Base-by-base conservation (phyloP, 2,888 invertebrate species). In the Cistogaster globosa region DNA sequence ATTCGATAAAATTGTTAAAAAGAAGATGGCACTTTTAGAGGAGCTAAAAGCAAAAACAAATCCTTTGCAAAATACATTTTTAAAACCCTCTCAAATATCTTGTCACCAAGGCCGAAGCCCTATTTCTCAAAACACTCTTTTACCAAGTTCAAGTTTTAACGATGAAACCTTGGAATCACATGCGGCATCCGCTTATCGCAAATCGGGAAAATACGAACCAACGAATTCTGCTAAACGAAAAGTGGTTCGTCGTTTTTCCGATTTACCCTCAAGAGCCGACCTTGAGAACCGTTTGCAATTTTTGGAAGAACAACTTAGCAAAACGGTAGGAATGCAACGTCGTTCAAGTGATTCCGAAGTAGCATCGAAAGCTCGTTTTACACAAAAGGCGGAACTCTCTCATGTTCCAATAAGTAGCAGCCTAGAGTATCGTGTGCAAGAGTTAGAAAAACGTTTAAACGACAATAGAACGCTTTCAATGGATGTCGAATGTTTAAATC, bases 271-370 rank as follows among this genome's bases (percentile, higher is more conserved):
- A 87, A 89, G 91, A 88, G 88, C 91, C 75, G 91, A 91, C 90
- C 90, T 91, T 89, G 91, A 91, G 88, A 91, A 91, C 88, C 91
- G 91, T 83, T 87, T 91, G 87, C 88, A 90, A 86, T 91, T 90
- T 88, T 88, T 91, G 86, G 91, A 91, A 87, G 90, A 89, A 88
- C 89, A 91, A 89, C 87, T 91, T 82, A 90, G 88, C 86, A 89
- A 89, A 88, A 91, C 89, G 89, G 88, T 90, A 87, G 88, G 89
- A 89, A 91, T 90, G 91, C 91, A 90, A 91, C 91, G 91, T 90
- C 89, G 91, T 90, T 90, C 91, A 91, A 91, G 91, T 91, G 91
- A 91, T 91, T 91, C 91, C 91, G 91, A 91, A 88, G 91, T 91
- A 88, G 89, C 91, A 91, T 91, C 91, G 82, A 88, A 84, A 81